Conservation (phyloP, 2,797 vertebrate genomes). For the Falco naumanni region DNA sequence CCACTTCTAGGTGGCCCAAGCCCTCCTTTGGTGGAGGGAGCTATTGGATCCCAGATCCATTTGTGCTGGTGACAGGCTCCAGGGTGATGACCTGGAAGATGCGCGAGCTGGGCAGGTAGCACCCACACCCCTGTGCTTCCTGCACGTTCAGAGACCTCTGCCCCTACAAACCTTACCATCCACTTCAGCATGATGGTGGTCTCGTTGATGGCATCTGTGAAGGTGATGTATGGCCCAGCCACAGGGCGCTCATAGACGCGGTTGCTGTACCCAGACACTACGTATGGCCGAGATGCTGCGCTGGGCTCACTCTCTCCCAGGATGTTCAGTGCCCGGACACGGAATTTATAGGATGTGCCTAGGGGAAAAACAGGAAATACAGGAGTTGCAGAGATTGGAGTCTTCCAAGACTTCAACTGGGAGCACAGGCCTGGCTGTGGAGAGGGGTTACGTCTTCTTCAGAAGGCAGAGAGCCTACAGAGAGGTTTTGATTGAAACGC, state of each 20-base stretch:
- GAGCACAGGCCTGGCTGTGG: neutral
- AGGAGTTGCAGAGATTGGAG: neutral
- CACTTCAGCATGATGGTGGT: slow-evolving; percentile 98
- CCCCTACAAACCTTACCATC: slow-evolving; percentile 83
- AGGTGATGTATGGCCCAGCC: slow-evolving; percentile 96
- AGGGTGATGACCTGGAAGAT: neutral
- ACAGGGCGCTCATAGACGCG: slow-evolving; percentile 88
- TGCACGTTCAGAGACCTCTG: neutral
- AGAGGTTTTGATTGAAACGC: neutral
- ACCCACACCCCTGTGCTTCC: neutral
- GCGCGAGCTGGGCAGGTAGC: neutral
- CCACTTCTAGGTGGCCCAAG: neutral
- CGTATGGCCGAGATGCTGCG: slow-evolving; percentile 89
- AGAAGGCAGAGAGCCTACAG: neutral
- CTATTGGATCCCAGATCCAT: neutral
- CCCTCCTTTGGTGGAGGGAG: neutral
- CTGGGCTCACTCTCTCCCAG: slow-evolving; percentile 95
- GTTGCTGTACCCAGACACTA: slow-evolving; percentile 88
- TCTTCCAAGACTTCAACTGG: neutral
- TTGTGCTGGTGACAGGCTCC: neutral
- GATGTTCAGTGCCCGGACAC: slow-evolving; percentile 94
- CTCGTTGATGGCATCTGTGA: slow-evolving; percentile 96
- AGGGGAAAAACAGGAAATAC: neutral
- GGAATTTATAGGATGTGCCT: slow-evolving; percentile 96
- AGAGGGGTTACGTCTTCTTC: neutral